phyloP scores from a whole-genome alignment of 2,888 invertebrate species.

The Metallyticus violacea region DNA sequence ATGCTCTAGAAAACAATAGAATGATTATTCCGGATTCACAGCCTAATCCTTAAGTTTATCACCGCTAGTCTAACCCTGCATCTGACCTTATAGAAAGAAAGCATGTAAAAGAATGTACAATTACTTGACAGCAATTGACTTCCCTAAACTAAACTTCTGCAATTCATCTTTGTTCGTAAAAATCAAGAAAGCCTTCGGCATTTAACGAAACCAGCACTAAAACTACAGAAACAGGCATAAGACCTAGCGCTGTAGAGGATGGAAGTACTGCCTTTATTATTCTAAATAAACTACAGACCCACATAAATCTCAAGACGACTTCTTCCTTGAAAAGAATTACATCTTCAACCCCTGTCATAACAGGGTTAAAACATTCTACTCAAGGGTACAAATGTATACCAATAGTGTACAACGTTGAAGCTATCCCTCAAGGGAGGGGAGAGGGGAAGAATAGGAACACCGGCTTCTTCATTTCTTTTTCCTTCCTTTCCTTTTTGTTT shows the following conservation, averaged over 20 bases:
- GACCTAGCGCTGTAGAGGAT: not conserved
- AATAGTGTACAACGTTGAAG: not conserved
- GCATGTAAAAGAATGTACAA: too few relatives aligned
- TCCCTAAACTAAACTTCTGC: too few relatives aligned
- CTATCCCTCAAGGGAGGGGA: not conserved
- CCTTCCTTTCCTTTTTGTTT: not conserved
- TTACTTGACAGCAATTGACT: too few relatives aligned
- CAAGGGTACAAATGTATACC: not conserved
- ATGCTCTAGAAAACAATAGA: too few relatives aligned
- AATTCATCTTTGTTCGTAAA: too few relatives aligned
- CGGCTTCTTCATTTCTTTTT: not conserved
- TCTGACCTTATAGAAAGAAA: too few relatives aligned
- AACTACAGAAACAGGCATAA: not conserved
- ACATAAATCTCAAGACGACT: not conserved
- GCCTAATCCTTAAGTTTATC: too few relatives aligned
- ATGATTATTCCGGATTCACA: too few relatives aligned
- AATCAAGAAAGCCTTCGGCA: not conserved
- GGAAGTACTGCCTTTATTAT: not conserved
- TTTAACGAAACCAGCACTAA: not conserved
- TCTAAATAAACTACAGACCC: not conserved
- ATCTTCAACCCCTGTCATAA: conserved; percentile 5
- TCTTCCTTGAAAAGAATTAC: not conserved
- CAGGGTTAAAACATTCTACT: conserved; percentile 1
- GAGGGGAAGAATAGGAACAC: not conserved
- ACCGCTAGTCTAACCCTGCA: too few relatives aligned